Conservation (phyloP, 2,888 invertebrate genomes). For the Fragum fragum region DNA sequence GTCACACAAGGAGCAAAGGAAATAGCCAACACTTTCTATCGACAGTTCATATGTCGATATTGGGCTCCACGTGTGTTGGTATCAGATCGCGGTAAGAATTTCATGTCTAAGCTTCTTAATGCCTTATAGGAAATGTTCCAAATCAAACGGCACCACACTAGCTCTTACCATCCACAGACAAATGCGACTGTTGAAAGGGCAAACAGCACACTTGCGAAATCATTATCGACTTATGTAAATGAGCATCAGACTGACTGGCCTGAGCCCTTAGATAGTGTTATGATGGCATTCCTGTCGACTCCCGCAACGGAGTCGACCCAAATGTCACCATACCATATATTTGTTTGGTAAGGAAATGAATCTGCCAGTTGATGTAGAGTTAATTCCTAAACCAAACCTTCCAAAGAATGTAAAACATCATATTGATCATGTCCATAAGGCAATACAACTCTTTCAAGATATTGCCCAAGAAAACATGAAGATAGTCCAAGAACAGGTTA, state of each 20-base stretch:
- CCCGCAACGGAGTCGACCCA: no score
- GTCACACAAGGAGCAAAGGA: constrained; percentile 37
- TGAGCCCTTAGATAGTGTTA: neutral
- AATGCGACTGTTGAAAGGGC: no score
- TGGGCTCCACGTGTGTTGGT: constrained; percentile 35
- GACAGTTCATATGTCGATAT: constrained; percentile 39
- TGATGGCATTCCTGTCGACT: no score
- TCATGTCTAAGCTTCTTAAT: constrained; percentile 60
- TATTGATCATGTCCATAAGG: no score
- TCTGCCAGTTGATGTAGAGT: constrained; percentile 31
- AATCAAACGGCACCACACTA: constrained; percentile 54
- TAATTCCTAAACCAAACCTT: no score
- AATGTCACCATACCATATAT: no score
- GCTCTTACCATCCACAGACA: constrained; percentile 61
- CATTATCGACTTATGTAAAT: constrained; percentile 39
- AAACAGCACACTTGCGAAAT: constrained; percentile 51
- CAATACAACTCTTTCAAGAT: no score
- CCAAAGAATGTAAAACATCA: no score
- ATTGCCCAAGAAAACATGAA: no score
- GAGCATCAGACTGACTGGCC: constrained; percentile 45
- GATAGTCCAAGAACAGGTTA: no score
- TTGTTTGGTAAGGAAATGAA: constrained; percentile 15
- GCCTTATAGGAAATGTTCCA: constrained; percentile 63
- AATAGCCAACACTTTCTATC: constrained; percentile 39
- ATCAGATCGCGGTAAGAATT: constrained; percentile 48